Evolutionary conservation across 2,888 invertebrate species (phyloP), one percentile per base, ranked within the genome.

Genomic region (Drosophila cracens): DNA sequence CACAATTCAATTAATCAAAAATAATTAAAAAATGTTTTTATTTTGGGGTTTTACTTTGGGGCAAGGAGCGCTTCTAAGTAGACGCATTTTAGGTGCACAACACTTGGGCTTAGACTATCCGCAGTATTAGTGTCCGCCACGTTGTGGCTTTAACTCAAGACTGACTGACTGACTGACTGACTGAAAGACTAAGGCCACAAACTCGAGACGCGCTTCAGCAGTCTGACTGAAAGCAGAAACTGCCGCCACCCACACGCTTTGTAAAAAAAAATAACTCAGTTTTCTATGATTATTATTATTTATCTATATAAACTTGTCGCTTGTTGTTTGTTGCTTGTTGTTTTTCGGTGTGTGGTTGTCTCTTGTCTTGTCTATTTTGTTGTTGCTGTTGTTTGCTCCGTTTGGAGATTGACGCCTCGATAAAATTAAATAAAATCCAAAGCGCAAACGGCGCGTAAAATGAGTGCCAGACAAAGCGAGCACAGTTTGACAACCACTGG

Each of bases 331-430:
- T 27, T 34, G 34, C 43, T 40, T 43, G 1, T 21, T 43, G 1
- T 21, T 43, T 46, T 46, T 46, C 16, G 29, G 36, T 38, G 29
- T 46, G 56, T 54, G 29, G 57, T 31, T 67, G 53, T 76, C 31
- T 59, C 61, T 66, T 67, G 75, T 54, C 58, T 70, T 70, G 75
- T 52, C 43, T 60, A 49, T 49, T 60, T 48, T 74, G 36, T 36
- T 46, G 40, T 68, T 53, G 40, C 38, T 43, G 63, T n/a, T 56
- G n/a, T 29, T 34, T 53, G 59, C 70, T 60, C 81, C 69, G 71
- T 49, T 76, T 68, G 49, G 57, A 81, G 88, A 88, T 84, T 85
- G 86, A 88, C 83, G 81, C 79, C 70, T 62, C 74, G 79, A 87
- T 84, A 78, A 78, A 79, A 70, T 36, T 31, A 72, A 66, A 74